Percentiles rank a stretch among this genome's conserved stretches.
Evolutionary conservation across 2,888 invertebrate genomes (phyloP).

Genomic region (Iphiclides podalirius): DNA sequence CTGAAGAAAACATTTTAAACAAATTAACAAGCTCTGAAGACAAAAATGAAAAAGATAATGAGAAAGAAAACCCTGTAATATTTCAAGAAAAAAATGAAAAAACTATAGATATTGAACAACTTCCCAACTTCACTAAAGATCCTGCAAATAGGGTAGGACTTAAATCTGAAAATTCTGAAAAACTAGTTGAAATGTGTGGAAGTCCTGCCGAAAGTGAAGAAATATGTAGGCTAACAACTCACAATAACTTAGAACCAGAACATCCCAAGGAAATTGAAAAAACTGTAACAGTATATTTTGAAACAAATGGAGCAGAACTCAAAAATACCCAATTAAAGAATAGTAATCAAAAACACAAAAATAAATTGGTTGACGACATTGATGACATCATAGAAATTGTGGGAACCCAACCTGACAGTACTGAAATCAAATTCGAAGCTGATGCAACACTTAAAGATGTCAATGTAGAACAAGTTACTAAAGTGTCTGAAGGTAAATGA

Average conservation of each 20-base stretch:
- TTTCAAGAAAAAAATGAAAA: constrained; percentile 18
- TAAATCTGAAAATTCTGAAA: background rate
- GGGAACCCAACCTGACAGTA: constrained; percentile 4
- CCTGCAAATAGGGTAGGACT: background rate
- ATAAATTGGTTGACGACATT: constrained; percentile 25
- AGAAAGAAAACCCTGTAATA: too few relatives aligned
- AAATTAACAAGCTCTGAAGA: constrained; percentile 30
- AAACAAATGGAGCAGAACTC: constrained; percentile 3
- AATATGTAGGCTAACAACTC: constrained; percentile 1
- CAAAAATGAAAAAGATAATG: constrained; percentile 22
- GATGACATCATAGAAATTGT: constrained; percentile 30
- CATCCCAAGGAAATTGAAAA: background rate
- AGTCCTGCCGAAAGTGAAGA: constrained; percentile 17
- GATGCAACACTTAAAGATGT: background rate
- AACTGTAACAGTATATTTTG: background rate
- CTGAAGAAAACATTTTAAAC: constrained; percentile 48
- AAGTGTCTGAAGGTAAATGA: background rate
- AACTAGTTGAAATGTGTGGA: background rate
- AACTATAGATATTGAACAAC: background rate
- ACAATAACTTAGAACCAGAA: background rate
- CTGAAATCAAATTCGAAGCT: background rate
- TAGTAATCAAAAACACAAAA: background rate
- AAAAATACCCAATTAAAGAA: background rate
- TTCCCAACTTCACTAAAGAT: background rate
- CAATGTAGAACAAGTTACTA: background rate